Percentiles rank a stretch among this genome's conserved stretches.
Evolutionary conservation across 1,140 invertebrate species (phyloP).

Genomic region (Zaprionus tsacasi): DNA sequence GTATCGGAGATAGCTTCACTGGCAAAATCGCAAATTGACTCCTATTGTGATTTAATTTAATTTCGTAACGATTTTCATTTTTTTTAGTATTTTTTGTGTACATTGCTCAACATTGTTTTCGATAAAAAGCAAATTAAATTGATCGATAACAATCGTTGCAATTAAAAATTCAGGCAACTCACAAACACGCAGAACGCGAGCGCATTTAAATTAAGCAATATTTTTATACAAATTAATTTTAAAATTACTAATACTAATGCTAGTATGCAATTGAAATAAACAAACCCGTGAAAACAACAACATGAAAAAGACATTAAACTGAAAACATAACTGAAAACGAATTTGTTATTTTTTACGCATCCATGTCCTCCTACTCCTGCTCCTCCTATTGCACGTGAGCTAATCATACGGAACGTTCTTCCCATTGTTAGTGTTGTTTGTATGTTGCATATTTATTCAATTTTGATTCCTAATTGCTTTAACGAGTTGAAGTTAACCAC

Average conservation of each 20-base stretch:
- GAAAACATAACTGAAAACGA: constrained; percentile 16
- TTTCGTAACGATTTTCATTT: constrained; percentile 31
- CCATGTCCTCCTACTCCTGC: background rate
- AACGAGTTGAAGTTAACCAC: constrained; percentile 31
- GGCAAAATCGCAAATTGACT: constrained; percentile 9
- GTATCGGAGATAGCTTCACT: constrained; percentile 2
- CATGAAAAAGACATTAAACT: constrained; percentile 38
- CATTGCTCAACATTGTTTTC: constrained; percentile 33
- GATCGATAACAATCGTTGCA: constrained; percentile 9
- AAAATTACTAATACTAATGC: constrained; percentile 26
- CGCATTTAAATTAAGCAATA: constrained; percentile 60
- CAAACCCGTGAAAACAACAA: constrained; percentile 28
- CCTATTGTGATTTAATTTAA: constrained; percentile 45
- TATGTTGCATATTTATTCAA: constrained; percentile 17
- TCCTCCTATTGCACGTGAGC: constrained; percentile 55
- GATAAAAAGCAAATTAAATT: constrained; percentile 5
- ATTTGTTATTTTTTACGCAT: constrained; percentile 33
- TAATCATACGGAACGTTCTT: constrained; percentile 44
- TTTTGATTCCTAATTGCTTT: constrained; percentile 23
- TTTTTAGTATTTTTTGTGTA: constrained; percentile 35
- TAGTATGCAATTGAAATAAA: constrained; percentile 31
- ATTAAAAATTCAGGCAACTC: background rate
- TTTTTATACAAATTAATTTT: constrained; percentile 45
- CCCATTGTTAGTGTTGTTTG: constrained; percentile 48
- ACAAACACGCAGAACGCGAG: background rate